Evolutionary conservation across 2,888 invertebrate genomes (phyloP).

Genomic region (Eilema depressum): DNA sequence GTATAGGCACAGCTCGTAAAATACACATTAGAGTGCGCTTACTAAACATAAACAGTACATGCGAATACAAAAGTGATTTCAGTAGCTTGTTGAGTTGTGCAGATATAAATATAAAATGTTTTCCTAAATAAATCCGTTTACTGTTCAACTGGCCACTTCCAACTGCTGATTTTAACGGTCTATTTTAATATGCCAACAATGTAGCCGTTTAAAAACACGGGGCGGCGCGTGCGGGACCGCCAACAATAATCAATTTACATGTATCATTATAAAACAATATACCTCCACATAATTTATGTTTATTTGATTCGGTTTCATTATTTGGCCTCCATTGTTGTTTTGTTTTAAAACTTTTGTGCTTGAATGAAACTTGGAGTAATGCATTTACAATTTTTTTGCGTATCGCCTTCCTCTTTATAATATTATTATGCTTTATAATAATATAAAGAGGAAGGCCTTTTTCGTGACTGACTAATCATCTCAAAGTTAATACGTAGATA

Average conservation of each 20-base stretch:
- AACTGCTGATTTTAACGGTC: neutral
- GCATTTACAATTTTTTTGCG: neutral
- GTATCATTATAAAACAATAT: slow-evolving; percentile 2
- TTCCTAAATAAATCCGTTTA: neutral
- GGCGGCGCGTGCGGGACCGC: neutral
- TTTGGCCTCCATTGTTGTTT: slow-evolving; percentile 7
- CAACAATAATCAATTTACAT: neutral
- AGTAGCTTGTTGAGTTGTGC: neutral
- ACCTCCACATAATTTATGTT: neutral
- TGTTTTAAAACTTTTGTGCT: neutral
- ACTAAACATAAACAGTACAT: slow-evolving; percentile 40
- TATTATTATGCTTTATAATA: too few relatives aligned
- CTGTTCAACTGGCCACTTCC: neutral
- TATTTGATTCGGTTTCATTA: slow-evolving; percentile 1
- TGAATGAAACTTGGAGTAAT: neutral
- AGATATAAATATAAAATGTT: neutral
- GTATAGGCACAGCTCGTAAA: slow-evolving; percentile 42
- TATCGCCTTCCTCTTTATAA: neutral
- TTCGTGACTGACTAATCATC: neutral
- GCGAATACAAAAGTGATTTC: slow-evolving; percentile 27
- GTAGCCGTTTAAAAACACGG: neutral
- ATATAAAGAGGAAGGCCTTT: neutral
- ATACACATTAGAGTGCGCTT: slow-evolving; percentile 42
- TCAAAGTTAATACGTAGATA: too few relatives aligned
- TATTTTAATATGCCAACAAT: slow-evolving; percentile 11